phyloP scores from a whole-genome alignment of 2,888 invertebrate genomes.

The Pollenia amentaria region DNA sequence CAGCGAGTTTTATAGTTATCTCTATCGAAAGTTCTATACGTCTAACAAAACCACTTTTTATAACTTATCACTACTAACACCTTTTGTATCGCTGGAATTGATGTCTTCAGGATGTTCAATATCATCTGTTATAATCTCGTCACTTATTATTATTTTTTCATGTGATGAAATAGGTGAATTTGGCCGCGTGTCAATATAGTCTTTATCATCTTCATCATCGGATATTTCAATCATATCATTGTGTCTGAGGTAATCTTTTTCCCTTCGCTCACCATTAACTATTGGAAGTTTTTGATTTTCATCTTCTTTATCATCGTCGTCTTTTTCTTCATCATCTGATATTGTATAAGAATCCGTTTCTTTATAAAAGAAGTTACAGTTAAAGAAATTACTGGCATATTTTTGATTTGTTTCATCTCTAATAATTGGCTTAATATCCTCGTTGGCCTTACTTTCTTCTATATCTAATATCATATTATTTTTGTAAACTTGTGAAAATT shows the following conservation, averaged over 20 bases:
- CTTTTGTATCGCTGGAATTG: too few relatives aligned
- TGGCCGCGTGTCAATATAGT: background rate
- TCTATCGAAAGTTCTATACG: too few relatives aligned
- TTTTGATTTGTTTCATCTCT: background rate
- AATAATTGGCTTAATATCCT: background rate
- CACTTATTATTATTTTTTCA: background rate
- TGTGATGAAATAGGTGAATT: background rate
- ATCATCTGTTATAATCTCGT: background rate
- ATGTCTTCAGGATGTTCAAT: too few relatives aligned
- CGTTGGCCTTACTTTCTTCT: background rate
- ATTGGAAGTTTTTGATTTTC: background rate
- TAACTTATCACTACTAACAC: too few relatives aligned
- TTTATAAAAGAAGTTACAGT: slow-evolving; percentile 20
- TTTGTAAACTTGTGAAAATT: background rate
- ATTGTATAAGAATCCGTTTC: slow-evolving; percentile 17
- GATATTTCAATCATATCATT: slow-evolving; percentile 42
- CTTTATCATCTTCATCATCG: slow-evolving; percentile 19
- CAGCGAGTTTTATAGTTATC: too few relatives aligned
- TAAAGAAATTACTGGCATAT: background rate
- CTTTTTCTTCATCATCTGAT: slow-evolving; percentile 18
- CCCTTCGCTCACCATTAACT: background rate
- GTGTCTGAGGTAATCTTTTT: slow-evolving; percentile 9
- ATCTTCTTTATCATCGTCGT: background rate
- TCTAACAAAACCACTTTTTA: too few relatives aligned
- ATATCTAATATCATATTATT: background rate